Evolutionary conservation across 2,113 vertebrate genomes (phyloP), one percentile per base, ranked within the genome.

Genomic region (Otolemur garnettii): DNA sequence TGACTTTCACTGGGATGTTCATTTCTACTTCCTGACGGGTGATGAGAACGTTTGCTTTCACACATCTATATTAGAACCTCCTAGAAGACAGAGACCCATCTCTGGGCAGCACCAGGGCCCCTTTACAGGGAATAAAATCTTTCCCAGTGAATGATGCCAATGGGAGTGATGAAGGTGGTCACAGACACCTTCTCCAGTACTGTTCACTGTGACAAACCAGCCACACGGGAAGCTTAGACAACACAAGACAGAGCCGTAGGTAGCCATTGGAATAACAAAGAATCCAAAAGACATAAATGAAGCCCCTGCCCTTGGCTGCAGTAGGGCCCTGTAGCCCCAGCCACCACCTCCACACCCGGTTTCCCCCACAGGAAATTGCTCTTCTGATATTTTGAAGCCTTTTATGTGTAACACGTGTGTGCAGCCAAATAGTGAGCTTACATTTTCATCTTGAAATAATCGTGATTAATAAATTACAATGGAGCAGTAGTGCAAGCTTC

Each of bases 371-470:
- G 86, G 95, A 97, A 97, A 93, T 95, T 86, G 83, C 72, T 95
- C 93, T 96, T 96, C 85, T 97, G 95, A 87, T 88, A 90, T 83
- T 93, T 72, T 2, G 78, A 97, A 98, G 92, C n/a, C 6, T 87
- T 96, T 71, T 93, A 97, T 90, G 92, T 87, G 33, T 79, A 96
- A 85, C 87, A 72, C 17, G 21, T 92, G 81, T 96, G 60, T 95
- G 71, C 66, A 50, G 89, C 74, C 81, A 83, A 96, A 89, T 21
- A 91, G 50, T 21, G 19, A 89, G 45, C 53, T 94, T 82, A 89
- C 33, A 60, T 93, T 90, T 96, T 94, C 96, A 85, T 96, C 96
- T 93, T 96, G 95, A 95, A 97, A 96, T 94, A 87, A 96, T 72
- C 91, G 88, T 0, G 55, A 95, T 97, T 96, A 96, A 96, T 94